phyloP scores from a whole-genome alignment of 2,113 vertebrate genomes.

The Zosterops lateralis region DNA sequence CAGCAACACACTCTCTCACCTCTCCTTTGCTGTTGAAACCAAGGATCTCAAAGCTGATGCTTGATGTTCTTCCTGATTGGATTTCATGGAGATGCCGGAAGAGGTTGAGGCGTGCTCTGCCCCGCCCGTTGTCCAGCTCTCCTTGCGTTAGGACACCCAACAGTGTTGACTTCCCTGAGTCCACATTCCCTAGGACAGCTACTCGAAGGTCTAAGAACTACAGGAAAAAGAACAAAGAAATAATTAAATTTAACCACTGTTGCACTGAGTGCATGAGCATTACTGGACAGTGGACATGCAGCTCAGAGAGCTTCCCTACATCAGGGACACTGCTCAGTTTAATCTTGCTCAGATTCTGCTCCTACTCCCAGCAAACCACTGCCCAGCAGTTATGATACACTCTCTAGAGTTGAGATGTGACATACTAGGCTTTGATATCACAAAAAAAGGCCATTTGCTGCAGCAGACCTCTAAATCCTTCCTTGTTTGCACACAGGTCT shows the following conservation, averaged over 20 bases:
- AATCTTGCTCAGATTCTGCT: neutral
- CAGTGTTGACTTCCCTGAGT: slow-evolving; percentile 95
- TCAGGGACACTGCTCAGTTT: neutral
- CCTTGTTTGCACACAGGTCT: neutral
- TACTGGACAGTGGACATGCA: neutral
- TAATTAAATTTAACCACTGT: neutral
- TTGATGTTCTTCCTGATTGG: slow-evolving; percentile 95
- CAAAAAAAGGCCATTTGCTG: neutral
- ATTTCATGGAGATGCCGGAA: slow-evolving; percentile 98
- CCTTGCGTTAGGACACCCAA: slow-evolving; percentile 95
- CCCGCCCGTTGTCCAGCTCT: slow-evolving; percentile 95
- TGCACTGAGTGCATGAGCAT: neutral
- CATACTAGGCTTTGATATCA: neutral
- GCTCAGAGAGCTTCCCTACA: neutral
- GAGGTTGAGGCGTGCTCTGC: slow-evolving; percentile 94
- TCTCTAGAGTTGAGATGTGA: neutral
- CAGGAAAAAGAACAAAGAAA: neutral
- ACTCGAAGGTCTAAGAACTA: slow-evolving; percentile 97
- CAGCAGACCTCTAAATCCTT: neutral
- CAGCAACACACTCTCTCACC: slow-evolving; percentile 68
- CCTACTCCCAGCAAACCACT: neutral
- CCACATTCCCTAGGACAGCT: slow-evolving; percentile 95
- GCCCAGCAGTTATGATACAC: neutral
- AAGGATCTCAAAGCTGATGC: slow-evolving; percentile 98
- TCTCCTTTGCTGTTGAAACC: slow-evolving; percentile 98